These are phyloP conservation scores for Acridotheres tristis DNA, from an alignment of 2,797 vertebrate species.

Conservation along the genomic window DNA sequence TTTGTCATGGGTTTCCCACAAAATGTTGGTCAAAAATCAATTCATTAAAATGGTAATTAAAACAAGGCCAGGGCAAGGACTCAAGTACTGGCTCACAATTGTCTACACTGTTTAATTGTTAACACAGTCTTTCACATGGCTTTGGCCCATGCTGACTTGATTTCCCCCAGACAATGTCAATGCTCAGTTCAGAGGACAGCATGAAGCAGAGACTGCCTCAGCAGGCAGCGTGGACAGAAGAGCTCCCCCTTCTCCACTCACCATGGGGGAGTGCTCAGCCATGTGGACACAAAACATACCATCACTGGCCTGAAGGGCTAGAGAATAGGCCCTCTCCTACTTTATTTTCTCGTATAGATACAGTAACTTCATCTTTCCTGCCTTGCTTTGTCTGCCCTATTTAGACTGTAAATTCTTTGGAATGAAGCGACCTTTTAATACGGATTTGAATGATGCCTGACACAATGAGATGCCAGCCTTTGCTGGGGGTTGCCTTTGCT, in stretches of 20 bases:
- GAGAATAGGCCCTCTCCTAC: neutral
- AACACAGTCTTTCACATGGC: neutral
- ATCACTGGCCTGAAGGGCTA: neutral
- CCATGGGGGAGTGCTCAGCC: neutral
- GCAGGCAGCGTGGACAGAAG: neutral
- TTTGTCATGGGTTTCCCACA: conserved; percentile 17
- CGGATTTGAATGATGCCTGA: conserved; percentile 19
- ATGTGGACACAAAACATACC: conserved; percentile 2
- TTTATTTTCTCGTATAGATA: conserved; percentile 23
- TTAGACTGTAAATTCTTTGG: conserved; percentile 38
- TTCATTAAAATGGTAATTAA: conserved; percentile 45
- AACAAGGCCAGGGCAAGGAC: conserved; percentile 30
- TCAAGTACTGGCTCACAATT: neutral
- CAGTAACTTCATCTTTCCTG: neutral
- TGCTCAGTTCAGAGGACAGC: neutral
- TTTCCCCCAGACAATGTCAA: conserved; percentile 42
- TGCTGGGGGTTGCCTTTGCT: conserved; percentile 37
- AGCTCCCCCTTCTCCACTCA: neutral
- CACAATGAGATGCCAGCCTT: conserved; percentile 39
- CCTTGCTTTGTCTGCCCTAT: neutral
- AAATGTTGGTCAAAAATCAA: neutral
- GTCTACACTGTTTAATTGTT: conserved; percentile 36
- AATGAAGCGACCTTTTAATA: conserved; percentile 10
- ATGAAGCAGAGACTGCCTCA: neutral
- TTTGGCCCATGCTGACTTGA: conserved; percentile 6